Evolutionary conservation across 2,113 vertebrate species (phyloP), one percentile per base, ranked within the genome.

Genomic region (Sphaerodactylus townsendi): DNA sequence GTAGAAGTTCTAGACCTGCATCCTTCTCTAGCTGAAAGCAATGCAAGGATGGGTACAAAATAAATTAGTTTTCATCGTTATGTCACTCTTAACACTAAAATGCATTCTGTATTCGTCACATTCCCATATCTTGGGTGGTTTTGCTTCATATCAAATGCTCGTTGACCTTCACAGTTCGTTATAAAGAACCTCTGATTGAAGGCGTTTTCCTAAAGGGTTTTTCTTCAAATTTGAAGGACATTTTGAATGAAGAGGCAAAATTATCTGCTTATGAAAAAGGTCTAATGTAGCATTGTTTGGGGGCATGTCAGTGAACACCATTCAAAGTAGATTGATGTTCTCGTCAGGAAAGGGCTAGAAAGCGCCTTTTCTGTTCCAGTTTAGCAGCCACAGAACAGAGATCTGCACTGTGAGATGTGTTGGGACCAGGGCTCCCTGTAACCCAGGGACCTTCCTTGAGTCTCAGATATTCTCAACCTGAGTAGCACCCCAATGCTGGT

Each of bases 261-360:
- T 62, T 28, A 92, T 89, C 89, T 92, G 83, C 9, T n/a, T n/a
- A 19, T 64, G 56, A 17, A n/a, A 89, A 89, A 90, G 84, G 92
- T 1, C 87, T 4, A 9, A 33, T 59, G 88, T 73, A 83, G 79
- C 92, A 44, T 82, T 86, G 68, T 48, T 87, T 81, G 50, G 79
- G 39, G 25, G 11, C 70, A 72, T 72, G 19, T 25, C 25, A 44
- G 25, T 14, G 41, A 44, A 44, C 28, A 25, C 70, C 13, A 1
- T 72, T 30, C 25, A 46, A 73, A 5, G 28, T 14, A 5, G 28
- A 30, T 46, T 25, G 23, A 46, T 44, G 25, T 73, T 73, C 70
- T 73, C 70, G 28, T 28, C 59, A 71, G 44, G 41, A 72, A 28
- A 72, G 39, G 11, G 41, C 70, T 73, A 46, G 41, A 73, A 44